Conservation (phyloP, 2,113 vertebrate species). For the Jaculus jaculus region DNA sequence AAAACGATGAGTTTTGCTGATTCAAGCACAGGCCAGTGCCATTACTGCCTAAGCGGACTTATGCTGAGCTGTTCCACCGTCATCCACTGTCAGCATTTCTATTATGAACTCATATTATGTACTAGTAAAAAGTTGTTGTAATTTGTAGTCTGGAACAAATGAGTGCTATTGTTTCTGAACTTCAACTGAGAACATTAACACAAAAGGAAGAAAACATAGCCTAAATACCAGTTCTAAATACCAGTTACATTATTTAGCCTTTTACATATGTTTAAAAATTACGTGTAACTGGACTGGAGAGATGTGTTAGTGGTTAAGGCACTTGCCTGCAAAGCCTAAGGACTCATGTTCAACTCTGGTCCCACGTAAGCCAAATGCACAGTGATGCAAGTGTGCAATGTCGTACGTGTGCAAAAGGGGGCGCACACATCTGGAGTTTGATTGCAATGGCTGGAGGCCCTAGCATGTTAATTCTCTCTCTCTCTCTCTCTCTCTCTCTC, state of each 20-base stretch:
- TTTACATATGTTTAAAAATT: too few species aligned
- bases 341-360: too few species aligned
- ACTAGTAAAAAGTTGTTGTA: not conserved
- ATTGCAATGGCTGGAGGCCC: too few species aligned
- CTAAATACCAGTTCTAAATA: not conserved
- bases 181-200: not conserved
- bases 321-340: too few species aligned
- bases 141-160: conserved; percentile 19
- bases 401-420: too few species aligned
- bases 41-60: not conserved
- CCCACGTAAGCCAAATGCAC: too few species aligned
- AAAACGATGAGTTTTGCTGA: conserved; percentile 23
- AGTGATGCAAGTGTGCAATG: too few species aligned
- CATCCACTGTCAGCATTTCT: conserved; percentile 46
- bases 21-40: not conserved
- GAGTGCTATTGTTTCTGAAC: not conserved
- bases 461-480: too few species aligned
- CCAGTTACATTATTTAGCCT: not conserved
- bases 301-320: too few species aligned
- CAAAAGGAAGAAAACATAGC: not conserved
- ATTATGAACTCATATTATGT: not conserved
- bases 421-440: too few species aligned
- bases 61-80: not conserved
- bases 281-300: too few species aligned
- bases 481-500: too few species aligned